Percentiles rank a stretch among this genome's conserved stretches.
phyloP scores from a whole-genome alignment of 2,888 invertebrate species.

The Syritta pipiens region DNA sequence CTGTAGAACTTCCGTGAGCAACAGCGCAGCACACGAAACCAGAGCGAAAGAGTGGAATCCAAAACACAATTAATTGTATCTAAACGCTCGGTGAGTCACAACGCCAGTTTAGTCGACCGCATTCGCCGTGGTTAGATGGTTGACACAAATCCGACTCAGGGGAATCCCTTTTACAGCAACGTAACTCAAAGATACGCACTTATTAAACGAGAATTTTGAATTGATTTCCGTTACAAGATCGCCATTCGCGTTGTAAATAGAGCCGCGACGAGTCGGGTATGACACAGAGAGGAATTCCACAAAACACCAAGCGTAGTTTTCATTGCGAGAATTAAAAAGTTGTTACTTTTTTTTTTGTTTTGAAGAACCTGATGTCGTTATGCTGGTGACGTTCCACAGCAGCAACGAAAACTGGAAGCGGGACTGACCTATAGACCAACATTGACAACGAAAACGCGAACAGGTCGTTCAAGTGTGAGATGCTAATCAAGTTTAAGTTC shows the following conservation, averaged over 20 bases:
- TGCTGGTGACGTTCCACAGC: neutral
- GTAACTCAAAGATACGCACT: neutral
- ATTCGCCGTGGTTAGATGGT: neutral
- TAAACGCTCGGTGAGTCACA: constrained; percentile 31
- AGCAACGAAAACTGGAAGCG: constrained; percentile 28
- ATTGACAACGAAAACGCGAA: constrained; percentile 45
- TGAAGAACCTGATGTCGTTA: constrained; percentile 51
- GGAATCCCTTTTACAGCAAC: constrained; percentile 20
- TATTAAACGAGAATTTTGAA: no score
- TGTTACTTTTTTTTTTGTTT: no score
- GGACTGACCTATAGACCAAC: constrained; percentile 39
- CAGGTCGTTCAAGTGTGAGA: constrained; percentile 58
- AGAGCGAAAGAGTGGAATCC: neutral
- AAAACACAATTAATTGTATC: neutral
- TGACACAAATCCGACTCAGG: neutral
- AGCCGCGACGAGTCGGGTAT: no score
- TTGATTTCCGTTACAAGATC: no score
- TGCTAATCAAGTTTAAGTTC: constrained; percentile 65
- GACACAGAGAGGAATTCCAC: constrained; percentile 34
- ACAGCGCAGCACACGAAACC: constrained; percentile 1
- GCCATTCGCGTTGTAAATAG: no score
- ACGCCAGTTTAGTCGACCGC: constrained; percentile 5
- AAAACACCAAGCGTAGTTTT: constrained; percentile 1
- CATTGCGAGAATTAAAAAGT: constrained; percentile 45
- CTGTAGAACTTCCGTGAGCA: constrained; percentile 20